Evolutionary conservation across 2,113 vertebrate species (phyloP).

Genomic region (Hydrolagus affinis): DNA sequence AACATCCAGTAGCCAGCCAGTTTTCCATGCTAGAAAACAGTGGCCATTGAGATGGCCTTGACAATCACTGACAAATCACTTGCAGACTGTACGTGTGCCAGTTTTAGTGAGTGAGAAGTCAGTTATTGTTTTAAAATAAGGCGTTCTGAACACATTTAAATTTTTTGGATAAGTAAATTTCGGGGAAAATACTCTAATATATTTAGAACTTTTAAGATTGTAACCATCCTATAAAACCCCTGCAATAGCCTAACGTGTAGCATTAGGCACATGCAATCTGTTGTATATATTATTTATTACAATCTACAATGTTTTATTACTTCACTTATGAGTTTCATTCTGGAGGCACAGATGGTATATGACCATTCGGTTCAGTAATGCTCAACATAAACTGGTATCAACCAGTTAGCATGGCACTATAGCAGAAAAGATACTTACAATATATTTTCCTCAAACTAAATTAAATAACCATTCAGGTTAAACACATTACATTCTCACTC

Average conservation of each 20-base stretch:
- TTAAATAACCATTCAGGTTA: background rate
- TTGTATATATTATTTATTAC: background rate
- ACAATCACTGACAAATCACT: no score
- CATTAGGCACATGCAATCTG: background rate
- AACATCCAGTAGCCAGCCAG: no score
- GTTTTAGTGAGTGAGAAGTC: no score
- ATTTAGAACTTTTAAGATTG: background rate
- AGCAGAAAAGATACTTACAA: background rate
- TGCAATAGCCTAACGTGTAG: background rate
- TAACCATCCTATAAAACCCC: background rate
- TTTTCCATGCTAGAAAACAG: no score
- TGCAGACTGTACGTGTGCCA: no score
- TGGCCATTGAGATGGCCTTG: no score
- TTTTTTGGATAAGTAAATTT: no score
- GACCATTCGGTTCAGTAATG: background rate
- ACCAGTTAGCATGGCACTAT: background rate
- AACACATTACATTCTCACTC: background rate
- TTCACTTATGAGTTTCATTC: background rate
- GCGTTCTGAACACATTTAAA: no score
- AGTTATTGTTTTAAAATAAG: no score
- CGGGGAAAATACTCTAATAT: no score
- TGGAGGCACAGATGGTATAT: background rate
- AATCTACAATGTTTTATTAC: background rate
- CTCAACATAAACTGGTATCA: background rate
- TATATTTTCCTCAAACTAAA: background rate